A percentile compares a stretch with the other conserved stretches of the same genome.
Evolutionary conservation across 2,888 invertebrate species (phyloP).

Genomic region (Apodemia mormo): DNA sequence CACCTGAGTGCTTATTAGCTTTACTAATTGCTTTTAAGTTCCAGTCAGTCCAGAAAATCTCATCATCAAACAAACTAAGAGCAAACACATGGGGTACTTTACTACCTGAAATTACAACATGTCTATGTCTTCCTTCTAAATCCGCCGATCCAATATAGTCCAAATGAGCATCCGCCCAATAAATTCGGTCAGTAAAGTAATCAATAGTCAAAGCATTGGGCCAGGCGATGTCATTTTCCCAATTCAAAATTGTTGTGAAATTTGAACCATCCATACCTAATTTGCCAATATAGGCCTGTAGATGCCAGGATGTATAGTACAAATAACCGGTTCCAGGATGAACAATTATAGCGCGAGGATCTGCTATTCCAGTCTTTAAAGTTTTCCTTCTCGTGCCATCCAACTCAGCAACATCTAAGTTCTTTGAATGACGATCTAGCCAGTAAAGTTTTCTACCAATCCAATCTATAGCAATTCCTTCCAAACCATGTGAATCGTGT

Average conservation of each 20-base stretch:
- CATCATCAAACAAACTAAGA: conserved; percentile 95
- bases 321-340: conserved; percentile 97
- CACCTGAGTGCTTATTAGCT: conserved; percentile 95
- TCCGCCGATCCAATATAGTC: conserved; percentile 98
- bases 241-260: conserved; percentile 92
- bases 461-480: conserved; percentile 99
- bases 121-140: conserved; percentile 93
- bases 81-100: conserved; percentile 98
- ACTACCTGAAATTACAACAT: conserved; percentile 89
- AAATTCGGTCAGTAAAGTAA: conserved; percentile 96
- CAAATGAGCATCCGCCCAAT: conserved; percentile 99
- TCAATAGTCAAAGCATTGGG: conserved; percentile 98
- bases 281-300: conserved; percentile 97
- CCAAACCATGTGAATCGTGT: conserved; percentile 97
- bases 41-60: conserved; percentile 99
- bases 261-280: conserved; percentile 98
- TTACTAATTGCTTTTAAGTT: conserved; percentile 95
- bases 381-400: conserved; percentile 96
- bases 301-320: conserved; percentile 98
- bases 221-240: conserved; percentile 98
- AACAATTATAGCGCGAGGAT: conserved; percentile 96
- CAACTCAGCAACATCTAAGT: conserved; percentile 96
- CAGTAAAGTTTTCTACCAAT: conserved; percentile 97
- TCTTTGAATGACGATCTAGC: conserved; percentile 97
- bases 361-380: conserved; percentile 92